phyloP scores from a whole-genome alignment of 2,888 invertebrate genomes.

The Tortricodes alternella region DNA sequence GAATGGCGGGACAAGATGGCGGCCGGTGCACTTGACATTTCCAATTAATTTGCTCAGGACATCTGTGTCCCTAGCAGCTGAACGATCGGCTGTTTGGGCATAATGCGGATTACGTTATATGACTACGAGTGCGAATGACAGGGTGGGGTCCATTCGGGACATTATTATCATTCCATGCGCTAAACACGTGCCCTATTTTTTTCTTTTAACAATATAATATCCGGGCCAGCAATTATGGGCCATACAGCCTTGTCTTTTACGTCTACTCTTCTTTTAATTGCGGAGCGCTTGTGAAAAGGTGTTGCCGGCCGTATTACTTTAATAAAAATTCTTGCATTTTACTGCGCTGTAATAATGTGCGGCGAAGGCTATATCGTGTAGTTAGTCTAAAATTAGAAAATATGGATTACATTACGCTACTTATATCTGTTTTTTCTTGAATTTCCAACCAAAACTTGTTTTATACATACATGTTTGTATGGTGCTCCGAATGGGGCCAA shows the following conservation, averaged over 20 bases:
- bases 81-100: conserved; percentile 39
- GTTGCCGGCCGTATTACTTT: neutral
- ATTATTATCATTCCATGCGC: conserved; percentile 5
- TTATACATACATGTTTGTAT: neutral
- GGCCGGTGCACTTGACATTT: conserved; percentile 80
- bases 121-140: conserved; percentile 14
- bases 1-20: conserved; percentile 72
- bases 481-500: conserved; percentile 10
- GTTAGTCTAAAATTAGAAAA: neutral
- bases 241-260: neutral
- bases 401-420: neutral
- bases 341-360: neutral
- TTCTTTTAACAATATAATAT: neutral
- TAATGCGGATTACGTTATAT: conserved; percentile 27
- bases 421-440: neutral
- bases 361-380: neutral
- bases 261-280: neutral
- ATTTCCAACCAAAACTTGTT: neutral
- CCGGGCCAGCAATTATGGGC: too few relatives aligned
- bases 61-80: conserved; percentile 80
- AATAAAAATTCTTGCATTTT: neutral
- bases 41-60: conserved; percentile 81
- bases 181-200: neutral
- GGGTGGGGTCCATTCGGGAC: conserved; percentile 8
- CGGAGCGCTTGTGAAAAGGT: neutral